A percentile compares a stretch with the other conserved stretches of the same genome.
Evolutionary conservation across 1,140 invertebrate species (phyloP).

Genomic region (Papilio helenus): DNA sequence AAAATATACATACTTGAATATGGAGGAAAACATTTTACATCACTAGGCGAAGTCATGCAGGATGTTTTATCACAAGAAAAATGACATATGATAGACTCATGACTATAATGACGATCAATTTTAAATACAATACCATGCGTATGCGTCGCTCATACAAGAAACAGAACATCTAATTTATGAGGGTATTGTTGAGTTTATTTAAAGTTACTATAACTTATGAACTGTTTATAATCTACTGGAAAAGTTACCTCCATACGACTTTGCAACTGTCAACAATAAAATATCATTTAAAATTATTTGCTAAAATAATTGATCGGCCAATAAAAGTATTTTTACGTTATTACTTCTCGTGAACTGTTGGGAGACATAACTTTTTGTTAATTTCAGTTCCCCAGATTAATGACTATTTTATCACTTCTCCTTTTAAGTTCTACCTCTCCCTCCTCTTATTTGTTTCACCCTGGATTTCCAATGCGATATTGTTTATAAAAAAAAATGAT

Average conservation of each 20-base stretch:
- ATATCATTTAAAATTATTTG: not conserved
- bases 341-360: not conserved
- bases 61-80: not conserved
- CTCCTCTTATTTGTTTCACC: too few species aligned
- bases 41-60: constrained; percentile 12
- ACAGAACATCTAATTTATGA: not conserved
- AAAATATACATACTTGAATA: constrained; percentile 17
- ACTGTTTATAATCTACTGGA: not conserved
- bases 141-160: constrained; percentile 1
- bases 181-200: not conserved
- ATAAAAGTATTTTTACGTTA: not conserved
- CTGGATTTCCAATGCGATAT: not conserved
- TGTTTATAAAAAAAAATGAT: not conserved
- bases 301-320: not conserved
- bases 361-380: not conserved
- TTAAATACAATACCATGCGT: not conserved
- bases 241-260: constrained; percentile 5
- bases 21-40: constrained; percentile 9
- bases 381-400: not conserved
- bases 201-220: not conserved
- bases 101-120: not conserved
- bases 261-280: constrained; percentile 12
- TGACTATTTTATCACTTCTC: not conserved
- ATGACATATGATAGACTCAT: constrained; percentile 23
- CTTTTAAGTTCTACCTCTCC: not conserved